Evolutionary conservation across 2,113 vertebrate genomes (phyloP).

Genomic region (Ochotona curzoniae): DNA sequence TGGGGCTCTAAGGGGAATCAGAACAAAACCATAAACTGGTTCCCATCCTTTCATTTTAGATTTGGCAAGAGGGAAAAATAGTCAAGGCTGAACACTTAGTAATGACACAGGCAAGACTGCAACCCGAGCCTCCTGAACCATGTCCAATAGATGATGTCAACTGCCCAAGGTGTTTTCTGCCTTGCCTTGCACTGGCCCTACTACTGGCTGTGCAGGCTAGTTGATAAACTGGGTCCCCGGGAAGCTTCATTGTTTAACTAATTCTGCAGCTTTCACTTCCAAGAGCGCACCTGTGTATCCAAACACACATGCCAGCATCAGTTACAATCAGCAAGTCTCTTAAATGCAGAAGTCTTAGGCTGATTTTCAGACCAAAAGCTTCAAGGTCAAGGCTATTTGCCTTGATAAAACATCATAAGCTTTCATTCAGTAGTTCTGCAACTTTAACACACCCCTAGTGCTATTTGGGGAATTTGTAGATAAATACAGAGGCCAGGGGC

Average conservation of each 20-base stretch:
- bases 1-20: not conserved
- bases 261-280: not conserved
- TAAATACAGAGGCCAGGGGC: not conserved
- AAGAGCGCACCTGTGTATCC: not conserved
- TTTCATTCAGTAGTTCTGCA: not conserved
- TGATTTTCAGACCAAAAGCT: not conserved
- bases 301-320: not conserved
- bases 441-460: not conserved
- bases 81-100: not conserved
- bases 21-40: not conserved
- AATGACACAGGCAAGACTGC: not conserved
- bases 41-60: not conserved
- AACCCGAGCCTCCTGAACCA: not conserved
- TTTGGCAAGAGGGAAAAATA: not conserved
- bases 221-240: not conserved
- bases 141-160: no score
- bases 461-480: not conserved
- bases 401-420: not conserved
- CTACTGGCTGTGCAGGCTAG: not conserved
- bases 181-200: not conserved
- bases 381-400: not conserved
- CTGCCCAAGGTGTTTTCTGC: no score
- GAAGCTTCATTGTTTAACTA: not conserved
- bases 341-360: not conserved
- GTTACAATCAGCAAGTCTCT: not conserved